These are phyloP conservation scores for Cygnus buccinator DNA, from an alignment of 2,113 vertebrate genomes.

Conservation along the genomic window DNA sequence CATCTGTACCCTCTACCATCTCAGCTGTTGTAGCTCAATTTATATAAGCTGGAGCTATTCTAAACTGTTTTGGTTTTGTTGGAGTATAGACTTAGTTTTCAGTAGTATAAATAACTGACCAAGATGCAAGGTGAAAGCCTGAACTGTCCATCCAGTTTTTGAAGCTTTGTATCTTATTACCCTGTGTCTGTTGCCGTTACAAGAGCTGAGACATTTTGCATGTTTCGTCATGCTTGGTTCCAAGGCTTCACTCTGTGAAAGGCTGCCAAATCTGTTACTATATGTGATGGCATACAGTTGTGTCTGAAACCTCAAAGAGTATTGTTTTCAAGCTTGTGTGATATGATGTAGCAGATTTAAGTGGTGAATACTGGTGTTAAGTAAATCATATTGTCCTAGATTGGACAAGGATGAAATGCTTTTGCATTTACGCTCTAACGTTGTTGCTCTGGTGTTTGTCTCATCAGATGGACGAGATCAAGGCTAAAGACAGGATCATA, in stretches of 20 bases:
- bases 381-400: not conserved
- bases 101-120: not conserved
- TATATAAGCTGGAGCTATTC: not conserved
- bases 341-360: not conserved
- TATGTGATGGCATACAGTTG: not conserved
- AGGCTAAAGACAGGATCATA: slow-evolving; percentile 95
- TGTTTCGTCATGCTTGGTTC: not conserved
- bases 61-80: not conserved
- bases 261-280: not conserved
- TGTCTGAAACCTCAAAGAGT: not conserved
- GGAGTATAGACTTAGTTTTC: not conserved
- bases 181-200: not conserved
- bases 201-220: not conserved
- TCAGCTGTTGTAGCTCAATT: not conserved
- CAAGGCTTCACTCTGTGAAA: not conserved
- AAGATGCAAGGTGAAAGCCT: not conserved
- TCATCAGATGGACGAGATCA: slow-evolving; percentile 97
- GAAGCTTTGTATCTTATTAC: not conserved
- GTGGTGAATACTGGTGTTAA: not conserved
- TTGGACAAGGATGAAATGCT: not conserved
- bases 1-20: not conserved
- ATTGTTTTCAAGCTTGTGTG: not conserved
- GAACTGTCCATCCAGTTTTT: not conserved
- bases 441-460: slow-evolving; percentile 11
- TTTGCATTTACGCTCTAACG: not conserved